phyloP scores from a whole-genome alignment of 2,888 invertebrate species.

The Matsumyia berberina region DNA sequence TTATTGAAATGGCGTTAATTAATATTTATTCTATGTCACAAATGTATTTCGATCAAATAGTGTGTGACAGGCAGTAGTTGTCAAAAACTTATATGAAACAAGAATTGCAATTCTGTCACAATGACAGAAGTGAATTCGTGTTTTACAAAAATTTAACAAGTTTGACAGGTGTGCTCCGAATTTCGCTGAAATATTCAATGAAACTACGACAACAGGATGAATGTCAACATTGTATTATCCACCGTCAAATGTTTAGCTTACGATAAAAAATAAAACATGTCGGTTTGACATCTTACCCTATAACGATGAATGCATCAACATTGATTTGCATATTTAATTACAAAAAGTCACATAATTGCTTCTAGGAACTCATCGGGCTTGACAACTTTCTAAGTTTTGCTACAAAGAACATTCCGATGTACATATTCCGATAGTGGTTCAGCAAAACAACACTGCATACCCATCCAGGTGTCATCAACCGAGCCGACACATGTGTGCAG shows the following conservation, averaged over 20 bases:
- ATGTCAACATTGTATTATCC: no score
- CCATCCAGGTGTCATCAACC: conserved; percentile 67
- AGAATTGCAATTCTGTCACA: no score
- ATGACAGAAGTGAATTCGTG: no score
- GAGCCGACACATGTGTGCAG: conserved; percentile 18
- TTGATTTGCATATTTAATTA: conserved; percentile 51
- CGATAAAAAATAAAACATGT: conserved; percentile 6
- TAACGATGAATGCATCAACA: conserved; percentile 6
- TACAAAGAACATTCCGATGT: conserved; percentile 57
- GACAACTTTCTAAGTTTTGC: conserved; percentile 53
- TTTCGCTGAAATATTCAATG: no score
- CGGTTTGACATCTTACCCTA: neutral
- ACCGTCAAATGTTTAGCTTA: no score
- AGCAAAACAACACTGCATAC: conserved; percentile 16
- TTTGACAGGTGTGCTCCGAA: no score
- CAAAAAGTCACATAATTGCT: conserved; percentile 51
- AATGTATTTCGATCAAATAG: no score
- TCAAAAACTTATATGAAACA: no score
- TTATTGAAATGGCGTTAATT: conserved; percentile 39
- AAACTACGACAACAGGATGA: no score
- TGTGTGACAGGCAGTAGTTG: no score
- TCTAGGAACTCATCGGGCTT: conserved; percentile 40
- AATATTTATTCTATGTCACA: no score
- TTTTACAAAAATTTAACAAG: no score
- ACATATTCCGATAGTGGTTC: conserved; percentile 1